phyloP scores from a whole-genome alignment of 2,888 invertebrate genomes.

The Ophonus ardosiacus region DNA sequence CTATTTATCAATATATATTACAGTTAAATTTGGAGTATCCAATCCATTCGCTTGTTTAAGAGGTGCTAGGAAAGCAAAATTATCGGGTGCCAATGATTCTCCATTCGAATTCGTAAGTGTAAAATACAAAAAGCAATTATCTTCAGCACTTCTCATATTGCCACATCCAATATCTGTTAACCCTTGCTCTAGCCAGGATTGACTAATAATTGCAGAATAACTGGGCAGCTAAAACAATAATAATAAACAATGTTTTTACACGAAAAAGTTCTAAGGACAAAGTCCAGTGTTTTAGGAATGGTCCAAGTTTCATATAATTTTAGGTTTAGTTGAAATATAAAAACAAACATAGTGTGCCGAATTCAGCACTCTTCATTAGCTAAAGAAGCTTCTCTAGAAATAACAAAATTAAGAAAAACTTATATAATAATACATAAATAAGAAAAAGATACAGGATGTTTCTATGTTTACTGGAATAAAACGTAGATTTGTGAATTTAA shows the following conservation, averaged over 20 bases:
- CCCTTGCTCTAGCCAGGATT: conserved; percentile 71
- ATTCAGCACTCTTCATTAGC: no score
- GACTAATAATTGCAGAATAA: conserved; percentile 69
- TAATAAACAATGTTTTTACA: not conserved
- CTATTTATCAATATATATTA: conserved; percentile 71
- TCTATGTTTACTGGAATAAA: no score
- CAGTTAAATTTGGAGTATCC: conserved; percentile 78
- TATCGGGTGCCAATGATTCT: conserved; percentile 78
- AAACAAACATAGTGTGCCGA: no score
- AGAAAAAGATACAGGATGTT: no score
- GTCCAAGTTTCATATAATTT: no score
- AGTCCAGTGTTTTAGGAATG: no score
- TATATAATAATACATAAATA: no score
- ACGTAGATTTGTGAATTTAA: no score
- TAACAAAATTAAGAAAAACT: no score
- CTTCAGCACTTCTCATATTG: conserved; percentile 68
- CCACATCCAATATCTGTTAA: conserved; percentile 72
- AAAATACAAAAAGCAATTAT: conserved; percentile 75
- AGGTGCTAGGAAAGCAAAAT: conserved; percentile 82
- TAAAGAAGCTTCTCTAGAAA: no score
- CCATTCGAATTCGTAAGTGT: conserved; percentile 76
- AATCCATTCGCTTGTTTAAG: conserved; percentile 78
- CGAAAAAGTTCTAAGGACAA: no score
- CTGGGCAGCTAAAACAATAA: conserved; percentile 70
- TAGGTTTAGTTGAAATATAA: no score